A percentile compares a stretch with the other conserved stretches of the same genome.
Evolutionary conservation across 2,888 invertebrate species (phyloP).

Genomic region (Clanis bilineata): DNA sequence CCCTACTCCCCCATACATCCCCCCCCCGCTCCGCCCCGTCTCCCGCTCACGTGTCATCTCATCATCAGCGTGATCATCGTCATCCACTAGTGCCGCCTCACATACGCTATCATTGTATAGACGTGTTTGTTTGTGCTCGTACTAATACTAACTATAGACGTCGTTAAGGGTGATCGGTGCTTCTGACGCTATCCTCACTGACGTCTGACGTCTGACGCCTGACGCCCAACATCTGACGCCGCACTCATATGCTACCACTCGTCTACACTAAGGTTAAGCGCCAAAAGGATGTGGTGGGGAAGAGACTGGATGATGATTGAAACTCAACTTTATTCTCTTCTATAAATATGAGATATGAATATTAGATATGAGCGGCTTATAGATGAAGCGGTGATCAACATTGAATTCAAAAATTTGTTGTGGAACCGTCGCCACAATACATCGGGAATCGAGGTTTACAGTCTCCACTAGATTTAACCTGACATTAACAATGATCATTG

Average conservation of each 20-base stretch:
- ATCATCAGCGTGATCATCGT: neutral
- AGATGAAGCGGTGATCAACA: too few species aligned
- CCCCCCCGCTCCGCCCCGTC: constrained; percentile 5
- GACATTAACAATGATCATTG: too few species aligned
- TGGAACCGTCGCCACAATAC: too few species aligned
- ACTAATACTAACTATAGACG: constrained; percentile 37
- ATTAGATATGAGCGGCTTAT: neutral
- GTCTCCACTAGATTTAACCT: too few species aligned
- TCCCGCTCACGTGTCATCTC: constrained; percentile 15
- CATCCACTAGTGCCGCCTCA: constrained; percentile 25
- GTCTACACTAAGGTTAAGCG: neutral
- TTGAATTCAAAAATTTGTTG: too few species aligned
- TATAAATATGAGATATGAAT: neutral
- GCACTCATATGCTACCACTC: neutral
- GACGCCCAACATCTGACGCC: too few species aligned
- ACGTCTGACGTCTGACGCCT: too few species aligned
- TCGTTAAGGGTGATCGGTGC: constrained; percentile 42
- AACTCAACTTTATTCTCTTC: too few species aligned
- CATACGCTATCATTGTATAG: constrained; percentile 53
- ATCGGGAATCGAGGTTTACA: too few species aligned
- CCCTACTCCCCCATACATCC: constrained; percentile 19
- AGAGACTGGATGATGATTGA: neutral
- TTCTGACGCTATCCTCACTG: constrained; percentile 35
- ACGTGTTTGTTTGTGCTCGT: constrained; percentile 50
- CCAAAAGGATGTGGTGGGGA: neutral